phyloP scores from a whole-genome alignment of 1,140 invertebrate species.

The Lepidotrigona ventralis region DNA sequence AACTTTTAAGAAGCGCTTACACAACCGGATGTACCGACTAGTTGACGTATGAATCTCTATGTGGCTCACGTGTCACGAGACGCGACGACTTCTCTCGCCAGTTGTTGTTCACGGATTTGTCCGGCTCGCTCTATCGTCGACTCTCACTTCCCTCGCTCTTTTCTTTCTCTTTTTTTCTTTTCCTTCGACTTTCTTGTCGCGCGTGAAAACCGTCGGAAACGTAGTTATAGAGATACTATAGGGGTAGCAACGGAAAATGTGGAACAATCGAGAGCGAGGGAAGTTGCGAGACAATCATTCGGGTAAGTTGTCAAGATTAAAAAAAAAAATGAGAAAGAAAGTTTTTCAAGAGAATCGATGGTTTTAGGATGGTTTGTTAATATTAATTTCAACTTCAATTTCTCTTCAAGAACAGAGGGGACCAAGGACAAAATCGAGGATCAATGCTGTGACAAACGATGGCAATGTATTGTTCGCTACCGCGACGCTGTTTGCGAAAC shows the following conservation, averaged over 20 bases:
- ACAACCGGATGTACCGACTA: slow-evolving; percentile 39
- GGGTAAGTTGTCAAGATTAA: neutral
- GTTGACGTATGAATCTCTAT: slow-evolving; percentile 32
- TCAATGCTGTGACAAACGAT: neutral
- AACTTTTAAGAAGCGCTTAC: slow-evolving; percentile 56
- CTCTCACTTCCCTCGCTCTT: no score
- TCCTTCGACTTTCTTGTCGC: neutral
- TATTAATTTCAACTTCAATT: no score
- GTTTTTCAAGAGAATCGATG: neutral
- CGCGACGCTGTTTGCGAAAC: neutral
- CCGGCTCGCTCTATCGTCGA: neutral
- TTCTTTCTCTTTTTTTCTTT: neutral
- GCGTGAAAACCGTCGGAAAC: neutral
- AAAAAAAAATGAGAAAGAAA: neutral
- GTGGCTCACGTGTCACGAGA: slow-evolving; percentile 12
- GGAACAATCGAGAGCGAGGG: neutral
- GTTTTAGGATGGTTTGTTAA: neutral
- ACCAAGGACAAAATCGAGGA: neutral
- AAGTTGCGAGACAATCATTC: no score
- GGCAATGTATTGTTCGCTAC: neutral
- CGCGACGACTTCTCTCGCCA: neutral
- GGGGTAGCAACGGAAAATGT: neutral
- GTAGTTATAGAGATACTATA: neutral
- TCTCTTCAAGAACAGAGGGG: neutral
- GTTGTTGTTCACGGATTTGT: neutral